Conservation (phyloP, 2,797 vertebrate genomes). For the Esox masquinongy region DNA sequence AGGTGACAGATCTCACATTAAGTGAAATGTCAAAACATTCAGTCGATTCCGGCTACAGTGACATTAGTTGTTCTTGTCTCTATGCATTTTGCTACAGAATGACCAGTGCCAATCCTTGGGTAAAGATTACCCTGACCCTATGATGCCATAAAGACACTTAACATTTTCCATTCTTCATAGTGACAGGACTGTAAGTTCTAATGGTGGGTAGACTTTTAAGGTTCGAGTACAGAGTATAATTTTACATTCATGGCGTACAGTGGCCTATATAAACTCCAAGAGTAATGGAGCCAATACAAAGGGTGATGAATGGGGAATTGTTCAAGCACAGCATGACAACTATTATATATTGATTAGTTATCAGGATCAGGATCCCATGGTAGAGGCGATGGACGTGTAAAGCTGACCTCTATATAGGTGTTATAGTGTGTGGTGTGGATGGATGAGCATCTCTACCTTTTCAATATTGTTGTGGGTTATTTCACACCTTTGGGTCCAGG, state of each 20-base stretch:
- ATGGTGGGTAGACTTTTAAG: not conserved
- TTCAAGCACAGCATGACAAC: slow-evolving; percentile 54
- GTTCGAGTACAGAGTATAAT: not conserved
- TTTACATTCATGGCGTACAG: slow-evolving; percentile 35
- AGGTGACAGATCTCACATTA: not conserved
- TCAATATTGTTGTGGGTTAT: slow-evolving; percentile 23
- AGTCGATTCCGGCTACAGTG: not conserved
- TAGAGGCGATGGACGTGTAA: slow-evolving; percentile 52
- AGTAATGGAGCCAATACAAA: slow-evolving; percentile 48
- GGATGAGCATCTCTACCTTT: slow-evolving; percentile 34
- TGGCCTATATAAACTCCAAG: slow-evolving; percentile 29
- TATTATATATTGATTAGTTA: slow-evolving; percentile 76
- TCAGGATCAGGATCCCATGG: slow-evolving; percentile 54
- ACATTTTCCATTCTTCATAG: not conserved
- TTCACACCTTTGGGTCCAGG: not conserved
- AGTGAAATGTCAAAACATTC: not conserved
- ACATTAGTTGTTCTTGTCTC: not conserved
- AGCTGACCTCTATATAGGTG: slow-evolving; percentile 55
- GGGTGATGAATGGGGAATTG: slow-evolving; percentile 64
- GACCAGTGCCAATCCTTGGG: not conserved
- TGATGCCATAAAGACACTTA: not conserved
- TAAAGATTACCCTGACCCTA: not conserved
- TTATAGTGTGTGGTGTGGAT: slow-evolving; percentile 20
- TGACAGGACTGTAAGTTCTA: not conserved
- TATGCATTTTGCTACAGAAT: not conserved